Base-by-base conservation (phyloP, 2,113 vertebrate genomes). In the Ameiurus melas region DNA sequence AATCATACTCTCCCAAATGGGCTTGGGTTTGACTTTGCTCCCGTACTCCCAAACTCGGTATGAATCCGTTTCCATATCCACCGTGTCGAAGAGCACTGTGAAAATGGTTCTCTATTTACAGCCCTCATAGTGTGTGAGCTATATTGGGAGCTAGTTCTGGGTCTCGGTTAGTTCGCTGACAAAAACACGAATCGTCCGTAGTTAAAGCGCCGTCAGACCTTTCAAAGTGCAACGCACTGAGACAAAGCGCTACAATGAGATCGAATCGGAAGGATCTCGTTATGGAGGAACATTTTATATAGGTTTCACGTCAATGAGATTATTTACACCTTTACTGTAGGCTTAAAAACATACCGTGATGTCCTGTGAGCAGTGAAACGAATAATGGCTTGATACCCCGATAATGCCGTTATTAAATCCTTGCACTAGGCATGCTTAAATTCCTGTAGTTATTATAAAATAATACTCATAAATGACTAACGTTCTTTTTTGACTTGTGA, bases 51-150 rank as follows among this genome's bases (percentile, higher is more conserved):
- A 19, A 53, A 33, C 64, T 80, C 55, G 71, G 87, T 19, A 60
- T 88, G 64, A 71, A 22, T 85, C 51, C 57, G 33, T 82, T 77
- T 51, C 60, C 83, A 57, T 33, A 85, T 53, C 84, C 57, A n/a
- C 47, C 70, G 53, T 85, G 57, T 5, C 64, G 84, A 60, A 36
- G 22, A 55, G 55, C 7, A 53, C 53, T 85, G 71, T 58, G 85
- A 83, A 89, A 83, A 89, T 83, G 87, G 83, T 55, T 68, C 2
- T 86, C 80, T 84, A 30, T 83, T 85, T 70, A 83, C 30, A 85
- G 57, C 39, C 33, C 71, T 82, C 58, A 84, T 64, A 88, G 14
- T 77, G 25, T 75, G 81, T 75, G 57, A 66, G 66, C 17, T 83
- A 89, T 85, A 68, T 10, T 16, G 17, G 36, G 85, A 75, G 30